Evolutionary conservation across 37 sponge, comb jelly and placozoan species (phyloP), one percentile per base, ranked within the genome.

Genomic region (Theonella swinhoei): DNA sequence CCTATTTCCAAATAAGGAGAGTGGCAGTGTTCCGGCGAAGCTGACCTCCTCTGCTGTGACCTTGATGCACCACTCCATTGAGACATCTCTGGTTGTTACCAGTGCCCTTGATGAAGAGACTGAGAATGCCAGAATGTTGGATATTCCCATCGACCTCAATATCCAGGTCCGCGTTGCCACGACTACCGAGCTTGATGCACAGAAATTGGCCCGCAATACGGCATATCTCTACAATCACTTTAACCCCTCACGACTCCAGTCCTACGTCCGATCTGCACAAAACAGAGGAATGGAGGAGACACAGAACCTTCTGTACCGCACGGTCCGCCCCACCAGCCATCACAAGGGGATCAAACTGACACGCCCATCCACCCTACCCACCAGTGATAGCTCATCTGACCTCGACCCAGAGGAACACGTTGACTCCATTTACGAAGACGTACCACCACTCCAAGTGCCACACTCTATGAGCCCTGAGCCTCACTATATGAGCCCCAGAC

Each of bases 101-200:
- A 89, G 84, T 72, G 62, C 63, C 41, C 72, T 83, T 20, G 77
- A 76, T 22, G 26, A 62, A 23, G 75, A 71, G 0, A 32, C 40
- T 4, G 74, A 41, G 7, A 22, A 41, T 5, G 63, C 26, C 7
- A 59, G 62, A 20, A 60, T 78, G 66, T 42, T 83, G 0, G 89
- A 89, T 20, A 83, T 89, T n/a, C 89, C 89, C 1, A 64, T 83
- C 28, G 79, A 83, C 40, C 74, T 89, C 29, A 64, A 78, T 4
- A 89, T 89, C 58, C 43, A 71, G 63, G 84, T 89, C 25, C 59
- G 74, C 2, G 64, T 72, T 0, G 75, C 68, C 2, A 35, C 54
- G 23, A 29, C 64, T 4, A 74, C 72, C 24, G 79, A 72, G 14
- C 32, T 26, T 11, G 82, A 88, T 5, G 67, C 77, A 0, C 62